Evolutionary conservation across 2,113 vertebrate genomes (phyloP).

Genomic region (Anguilla rostrata): DNA sequence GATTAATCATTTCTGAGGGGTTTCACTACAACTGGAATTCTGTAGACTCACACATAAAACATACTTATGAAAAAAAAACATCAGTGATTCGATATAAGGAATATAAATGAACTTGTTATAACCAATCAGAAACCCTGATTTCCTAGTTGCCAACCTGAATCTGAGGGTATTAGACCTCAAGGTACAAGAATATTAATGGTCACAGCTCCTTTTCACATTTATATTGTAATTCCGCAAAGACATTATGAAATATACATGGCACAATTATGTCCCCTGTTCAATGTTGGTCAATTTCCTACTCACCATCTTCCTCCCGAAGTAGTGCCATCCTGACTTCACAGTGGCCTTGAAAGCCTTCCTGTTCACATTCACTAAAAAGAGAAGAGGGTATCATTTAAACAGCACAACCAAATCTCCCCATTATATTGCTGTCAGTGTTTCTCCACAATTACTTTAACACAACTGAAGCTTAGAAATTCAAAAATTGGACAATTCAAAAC

Average conservation of each 20-base stretch:
- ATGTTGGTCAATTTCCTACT: conserved; percentile 41
- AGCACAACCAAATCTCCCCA: too few relatives aligned
- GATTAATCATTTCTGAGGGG: not conserved
- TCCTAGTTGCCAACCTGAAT: not conserved
- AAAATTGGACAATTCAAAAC: too few relatives aligned
- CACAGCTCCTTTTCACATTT: not conserved
- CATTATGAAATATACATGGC: not conserved
- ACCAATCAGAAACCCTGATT: too few relatives aligned
- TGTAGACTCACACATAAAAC: not conserved
- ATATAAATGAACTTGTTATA: too few relatives aligned
- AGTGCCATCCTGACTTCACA: conserved; percentile 87
- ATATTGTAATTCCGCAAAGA: not conserved
- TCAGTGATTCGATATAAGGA: too few relatives aligned
- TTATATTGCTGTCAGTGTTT: not conserved
- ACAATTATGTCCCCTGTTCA: not conserved
- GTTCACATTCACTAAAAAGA: conserved; percentile 54
- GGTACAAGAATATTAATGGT: not conserved
- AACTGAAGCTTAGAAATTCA: not conserved
- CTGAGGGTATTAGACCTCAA: not conserved
- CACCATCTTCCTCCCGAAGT: conserved; percentile 94
- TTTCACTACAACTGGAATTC: not conserved
- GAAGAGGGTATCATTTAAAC: not conserved
- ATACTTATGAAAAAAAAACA: not conserved
- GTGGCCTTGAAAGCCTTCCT: conserved; percentile 81
- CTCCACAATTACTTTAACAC: not conserved